Conservation (phyloP, 2,113 vertebrate genomes). For the Poeciliopsis prolifica region DNA sequence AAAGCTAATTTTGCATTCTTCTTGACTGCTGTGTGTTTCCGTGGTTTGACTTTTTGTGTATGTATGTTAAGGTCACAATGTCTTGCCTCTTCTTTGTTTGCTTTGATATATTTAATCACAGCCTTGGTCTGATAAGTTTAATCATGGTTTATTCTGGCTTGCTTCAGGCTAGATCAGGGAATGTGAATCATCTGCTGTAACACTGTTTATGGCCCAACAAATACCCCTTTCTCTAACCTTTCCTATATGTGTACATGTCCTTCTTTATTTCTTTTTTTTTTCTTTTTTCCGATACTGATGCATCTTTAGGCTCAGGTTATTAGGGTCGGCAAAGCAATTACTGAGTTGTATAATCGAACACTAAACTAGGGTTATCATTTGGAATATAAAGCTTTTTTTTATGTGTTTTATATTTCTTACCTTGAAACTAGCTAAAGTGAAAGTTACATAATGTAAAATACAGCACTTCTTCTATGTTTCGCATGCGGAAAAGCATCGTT, state of each 20-base stretch:
- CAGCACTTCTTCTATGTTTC: not conserved
- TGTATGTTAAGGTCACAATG: conserved; percentile 41
- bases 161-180: conserved; percentile 46
- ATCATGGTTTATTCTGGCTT: conserved; percentile 45
- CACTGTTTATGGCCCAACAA: conserved; percentile 26
- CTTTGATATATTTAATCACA: conserved; percentile 58
- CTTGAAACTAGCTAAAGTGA: not conserved
- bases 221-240: conserved; percentile 2
- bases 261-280: conserved; percentile 8
- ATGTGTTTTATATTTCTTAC: not conserved
- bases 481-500: not conserved
- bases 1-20: conserved; percentile 23
- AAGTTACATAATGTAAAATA: not conserved
- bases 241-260: not conserved
- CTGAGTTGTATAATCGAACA: not conserved
- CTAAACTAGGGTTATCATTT: not conserved
- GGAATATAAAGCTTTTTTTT: not conserved
- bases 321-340: not conserved
- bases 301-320: conserved; percentile 5
- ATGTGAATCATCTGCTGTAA: conserved; percentile 45
- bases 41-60: conserved; percentile 48
- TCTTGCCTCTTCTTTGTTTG: conserved; percentile 45
- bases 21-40: conserved; percentile 32
- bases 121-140: conserved; percentile 51
- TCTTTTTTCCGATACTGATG: not conserved